Evolutionary conservation across 2,888 invertebrate species (phyloP).

Genomic region (Synanthedon tipuliformis): DNA sequence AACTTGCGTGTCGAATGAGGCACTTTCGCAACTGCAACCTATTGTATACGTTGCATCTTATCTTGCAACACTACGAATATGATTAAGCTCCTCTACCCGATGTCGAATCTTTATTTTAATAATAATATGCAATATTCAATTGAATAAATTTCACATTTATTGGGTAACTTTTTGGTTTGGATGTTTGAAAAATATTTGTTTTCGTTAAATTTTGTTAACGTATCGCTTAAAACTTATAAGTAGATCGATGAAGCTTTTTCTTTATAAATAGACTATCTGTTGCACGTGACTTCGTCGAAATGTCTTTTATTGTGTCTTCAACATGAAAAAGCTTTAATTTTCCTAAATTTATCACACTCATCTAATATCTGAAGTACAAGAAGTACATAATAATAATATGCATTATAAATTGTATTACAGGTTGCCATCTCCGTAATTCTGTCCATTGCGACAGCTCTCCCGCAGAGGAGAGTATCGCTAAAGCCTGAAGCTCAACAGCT

Average conservation of each 20-base stretch:
- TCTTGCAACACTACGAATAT: slow-evolving; percentile 61
- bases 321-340: too few relatives aligned
- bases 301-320: too few relatives aligned
- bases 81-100: slow-evolving; percentile 58
- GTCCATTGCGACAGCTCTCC: slow-evolving; percentile 51
- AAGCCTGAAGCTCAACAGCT: slow-evolving; percentile 30
- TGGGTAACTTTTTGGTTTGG: too few relatives aligned
- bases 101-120: slow-evolving; percentile 29
- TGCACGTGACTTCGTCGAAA: too few relatives aligned
- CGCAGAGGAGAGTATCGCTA: slow-evolving; percentile 49
- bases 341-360: not conserved
- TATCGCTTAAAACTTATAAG: too few relatives aligned
- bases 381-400: not conserved
- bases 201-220: too few relatives aligned
- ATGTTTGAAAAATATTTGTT: too few relatives aligned
- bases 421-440: slow-evolving; percentile 41
- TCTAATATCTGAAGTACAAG: too few relatives aligned
- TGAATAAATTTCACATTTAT: too few relatives aligned
- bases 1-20: slow-evolving; percentile 54
- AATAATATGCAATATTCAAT: too few relatives aligned
- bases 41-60: slow-evolving; percentile 63
- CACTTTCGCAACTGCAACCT: slow-evolving; percentile 53
- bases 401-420: slow-evolving; percentile 28
- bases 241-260: too few relatives aligned
- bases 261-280: too few relatives aligned